Conservation (phyloP, 2,797 vertebrate genomes). For the Toxotes lorentzi region DNA sequence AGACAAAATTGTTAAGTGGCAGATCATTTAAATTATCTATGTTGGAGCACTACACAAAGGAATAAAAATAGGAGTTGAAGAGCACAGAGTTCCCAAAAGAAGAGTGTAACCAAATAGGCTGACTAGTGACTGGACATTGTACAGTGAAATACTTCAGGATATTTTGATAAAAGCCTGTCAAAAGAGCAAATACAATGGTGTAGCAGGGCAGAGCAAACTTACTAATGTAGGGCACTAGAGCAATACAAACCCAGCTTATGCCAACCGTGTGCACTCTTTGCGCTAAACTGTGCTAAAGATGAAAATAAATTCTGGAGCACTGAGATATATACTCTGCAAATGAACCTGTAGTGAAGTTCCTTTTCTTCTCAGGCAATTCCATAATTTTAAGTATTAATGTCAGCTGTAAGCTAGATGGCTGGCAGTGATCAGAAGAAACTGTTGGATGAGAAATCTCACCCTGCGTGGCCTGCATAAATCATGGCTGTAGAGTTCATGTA, state of each 20-base stretch:
- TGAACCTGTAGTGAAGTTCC: constrained; percentile 40
- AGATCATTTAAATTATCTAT: background rate
- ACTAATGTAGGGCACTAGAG: constrained; percentile 25
- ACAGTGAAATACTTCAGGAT: constrained; percentile 17
- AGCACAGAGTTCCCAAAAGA: constrained; percentile 35
- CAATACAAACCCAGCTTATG: constrained; percentile 33
- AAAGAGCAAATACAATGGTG: constrained; percentile 25
- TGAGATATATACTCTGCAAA: constrained; percentile 43
- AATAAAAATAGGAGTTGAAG: constrained; percentile 9
- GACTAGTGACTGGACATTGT: constrained; percentile 25
- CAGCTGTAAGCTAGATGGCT: constrained; percentile 34
- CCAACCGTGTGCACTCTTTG: constrained; percentile 26
- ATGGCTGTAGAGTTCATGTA: constrained; percentile 16
- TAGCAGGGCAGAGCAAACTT: constrained; percentile 32
- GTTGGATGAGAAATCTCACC: constrained; percentile 46
- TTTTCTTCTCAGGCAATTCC: constrained; percentile 33
- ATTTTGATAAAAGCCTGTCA: constrained; percentile 15
- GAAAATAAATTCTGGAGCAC: constrained; percentile 49
- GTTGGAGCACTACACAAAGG: constrained; percentile 28
- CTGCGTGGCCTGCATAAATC: constrained; percentile 31
- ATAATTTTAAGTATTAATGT: constrained; percentile 18
- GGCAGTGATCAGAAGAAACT: constrained; percentile 29
- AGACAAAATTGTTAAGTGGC: constrained; percentile 41
- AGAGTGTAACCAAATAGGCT: constrained; percentile 9
- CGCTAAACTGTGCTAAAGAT: constrained; percentile 13